Percentiles rank a stretch among this genome's conserved stretches.
Conservation (phyloP, 2,113 vertebrate genomes). For the Plectropomus leopardus region DNA sequence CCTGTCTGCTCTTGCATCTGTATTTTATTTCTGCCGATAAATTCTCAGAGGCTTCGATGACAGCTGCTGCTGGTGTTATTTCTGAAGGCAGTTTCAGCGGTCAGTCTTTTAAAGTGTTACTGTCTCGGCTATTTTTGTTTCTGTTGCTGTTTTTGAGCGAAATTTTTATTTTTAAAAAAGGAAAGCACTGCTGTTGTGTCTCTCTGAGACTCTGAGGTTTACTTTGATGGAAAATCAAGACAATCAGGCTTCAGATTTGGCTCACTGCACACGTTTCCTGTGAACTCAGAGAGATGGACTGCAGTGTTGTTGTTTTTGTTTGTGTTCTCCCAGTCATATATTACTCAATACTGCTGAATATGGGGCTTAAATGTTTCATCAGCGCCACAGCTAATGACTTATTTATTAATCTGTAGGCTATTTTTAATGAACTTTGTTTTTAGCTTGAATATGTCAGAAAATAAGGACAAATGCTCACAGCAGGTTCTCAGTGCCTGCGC, state of each 20-base stretch:
- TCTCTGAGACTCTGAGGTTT: not conserved
- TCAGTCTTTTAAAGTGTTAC: slow-evolving; percentile 19
- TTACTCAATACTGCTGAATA: not conserved
- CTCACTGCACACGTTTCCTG: not conserved
- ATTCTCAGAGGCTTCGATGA: slow-evolving; percentile 23
- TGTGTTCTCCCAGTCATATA: not conserved
- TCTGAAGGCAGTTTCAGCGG: not conserved
- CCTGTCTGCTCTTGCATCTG: not conserved
- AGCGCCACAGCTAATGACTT: not conserved
- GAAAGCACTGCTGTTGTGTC: not conserved
- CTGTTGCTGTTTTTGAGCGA: not conserved
- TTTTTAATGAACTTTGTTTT: not conserved
- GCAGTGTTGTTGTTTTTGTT: not conserved
- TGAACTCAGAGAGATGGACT: not conserved
- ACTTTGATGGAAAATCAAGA: not conserved
- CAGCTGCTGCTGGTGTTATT: not conserved
- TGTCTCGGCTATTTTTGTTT: slow-evolving; percentile 39
- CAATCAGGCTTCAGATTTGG: not conserved
- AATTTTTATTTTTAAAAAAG: not conserved
- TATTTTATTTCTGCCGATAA: slow-evolving; percentile 3
- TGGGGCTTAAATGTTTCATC: not conserved
- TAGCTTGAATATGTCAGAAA: not conserved
- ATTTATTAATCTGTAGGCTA: not conserved
- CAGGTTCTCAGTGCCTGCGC: not conserved
- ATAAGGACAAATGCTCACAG: not conserved